phyloP scores from a whole-genome alignment of 1,140 invertebrate genomes.

The Eumeta japonica region DNA sequence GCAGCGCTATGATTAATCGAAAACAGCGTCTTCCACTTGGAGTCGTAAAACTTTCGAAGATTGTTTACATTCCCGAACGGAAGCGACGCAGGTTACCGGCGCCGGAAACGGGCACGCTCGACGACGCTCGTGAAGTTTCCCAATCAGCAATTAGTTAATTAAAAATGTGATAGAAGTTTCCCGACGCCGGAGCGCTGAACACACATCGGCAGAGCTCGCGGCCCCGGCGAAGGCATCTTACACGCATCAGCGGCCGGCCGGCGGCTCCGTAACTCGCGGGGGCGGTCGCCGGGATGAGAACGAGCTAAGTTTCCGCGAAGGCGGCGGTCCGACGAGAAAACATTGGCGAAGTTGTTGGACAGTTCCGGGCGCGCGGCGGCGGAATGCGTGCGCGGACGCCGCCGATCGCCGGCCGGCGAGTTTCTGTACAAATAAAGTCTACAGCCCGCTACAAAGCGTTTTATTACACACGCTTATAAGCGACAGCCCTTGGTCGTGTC shows the following conservation, averaged over 20 bases:
- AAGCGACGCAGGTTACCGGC: too few species aligned
- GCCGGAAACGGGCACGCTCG: too few species aligned
- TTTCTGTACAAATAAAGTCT: too few species aligned
- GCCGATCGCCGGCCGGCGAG: too few species aligned
- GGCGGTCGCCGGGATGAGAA: conserved; percentile 34
- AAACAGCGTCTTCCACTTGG: too few species aligned
- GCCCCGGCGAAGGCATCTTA: conserved; percentile 39
- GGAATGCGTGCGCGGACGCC: conserved; percentile 32
- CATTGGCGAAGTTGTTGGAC: conserved; percentile 37
- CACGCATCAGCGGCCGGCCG: conserved; percentile 38
- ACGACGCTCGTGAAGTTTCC: conserved; percentile 34
- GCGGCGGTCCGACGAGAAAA: conserved; percentile 41
- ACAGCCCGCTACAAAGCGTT: too few species aligned
- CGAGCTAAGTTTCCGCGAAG: conserved; percentile 39
- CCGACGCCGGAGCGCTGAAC: conserved; percentile 9
- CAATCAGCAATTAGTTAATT: conserved; percentile 48
- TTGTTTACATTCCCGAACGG: too few species aligned
- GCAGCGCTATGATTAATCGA: too few species aligned
- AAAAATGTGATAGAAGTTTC: conserved; percentile 20
- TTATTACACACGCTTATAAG: too few species aligned
- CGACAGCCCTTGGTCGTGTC: too few species aligned
- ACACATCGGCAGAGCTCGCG: conserved; percentile 29
- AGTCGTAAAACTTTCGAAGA: too few species aligned
- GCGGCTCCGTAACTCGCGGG: conserved; percentile 32
- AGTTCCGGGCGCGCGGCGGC: conserved; percentile 36